A percentile compares a stretch with the other conserved stretches of the same genome.
phyloP scores from a whole-genome alignment of 53 echinoderm and acorn worm genomes.

The Paracentrotus lividus region DNA sequence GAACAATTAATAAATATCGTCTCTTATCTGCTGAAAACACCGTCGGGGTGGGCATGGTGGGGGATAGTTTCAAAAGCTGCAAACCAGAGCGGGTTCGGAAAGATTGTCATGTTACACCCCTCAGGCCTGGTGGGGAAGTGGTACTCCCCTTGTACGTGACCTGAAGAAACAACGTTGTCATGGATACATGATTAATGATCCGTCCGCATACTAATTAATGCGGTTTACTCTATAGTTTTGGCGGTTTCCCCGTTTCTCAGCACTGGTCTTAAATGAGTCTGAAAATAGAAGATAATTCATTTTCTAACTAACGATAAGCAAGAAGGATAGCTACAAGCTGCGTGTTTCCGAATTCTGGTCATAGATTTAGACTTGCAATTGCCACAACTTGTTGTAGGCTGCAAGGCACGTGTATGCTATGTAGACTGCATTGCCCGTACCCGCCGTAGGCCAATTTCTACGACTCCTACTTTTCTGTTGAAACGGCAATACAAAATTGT shows the following conservation, averaged over 20 bases:
- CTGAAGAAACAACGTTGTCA: conserved; percentile 45
- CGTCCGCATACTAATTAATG: conserved; percentile 47
- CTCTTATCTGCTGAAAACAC: conserved; percentile 23
- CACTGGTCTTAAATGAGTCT: background rate
- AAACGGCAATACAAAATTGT: too few relatives aligned
- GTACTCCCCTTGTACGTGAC: background rate
- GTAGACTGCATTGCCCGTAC: too few relatives aligned
- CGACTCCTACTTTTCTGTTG: too few relatives aligned
- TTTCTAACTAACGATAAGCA: background rate
- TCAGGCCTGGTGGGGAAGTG: background rate
- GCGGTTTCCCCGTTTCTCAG: conserved; percentile 17
- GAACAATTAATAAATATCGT: conserved; percentile 35
- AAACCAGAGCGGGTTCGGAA: background rate
- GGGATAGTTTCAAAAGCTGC: background rate
- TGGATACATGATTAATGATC: conserved; percentile 36
- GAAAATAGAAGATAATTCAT: conserved; percentile 6
- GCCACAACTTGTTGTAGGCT: too few relatives aligned
- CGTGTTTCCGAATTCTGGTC: conserved; percentile 5
- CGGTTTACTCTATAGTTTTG: background rate
- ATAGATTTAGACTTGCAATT: too few relatives aligned
- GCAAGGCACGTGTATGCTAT: too few relatives aligned
- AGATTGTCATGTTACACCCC: conserved; percentile 3
- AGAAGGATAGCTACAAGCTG: background rate
- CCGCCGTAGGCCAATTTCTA: too few relatives aligned
- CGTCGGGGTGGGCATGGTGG: conserved; percentile 31